These are phyloP conservation scores for Stercorarius parasiticus DNA, from an alignment of 2,113 vertebrate genomes.

Conservation along the genomic window DNA sequence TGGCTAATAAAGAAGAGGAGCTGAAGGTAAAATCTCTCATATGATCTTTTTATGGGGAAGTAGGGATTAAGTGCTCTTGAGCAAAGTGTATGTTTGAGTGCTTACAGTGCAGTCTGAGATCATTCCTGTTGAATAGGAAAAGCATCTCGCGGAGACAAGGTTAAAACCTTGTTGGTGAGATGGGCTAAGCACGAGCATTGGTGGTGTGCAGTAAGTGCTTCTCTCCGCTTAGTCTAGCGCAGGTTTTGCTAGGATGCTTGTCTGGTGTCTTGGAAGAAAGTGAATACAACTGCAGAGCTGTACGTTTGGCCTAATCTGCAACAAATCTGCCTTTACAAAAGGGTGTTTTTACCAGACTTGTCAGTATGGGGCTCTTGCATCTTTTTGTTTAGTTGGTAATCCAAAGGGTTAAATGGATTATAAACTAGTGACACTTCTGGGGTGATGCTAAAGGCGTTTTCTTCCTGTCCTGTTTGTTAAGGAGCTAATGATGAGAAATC, in stretches of 20 bases:
- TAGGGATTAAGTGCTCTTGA: neutral
- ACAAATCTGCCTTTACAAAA: neutral
- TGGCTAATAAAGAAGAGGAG: conserved; percentile 95
- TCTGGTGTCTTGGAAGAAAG: neutral
- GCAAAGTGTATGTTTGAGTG: neutral
- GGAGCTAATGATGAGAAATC: neutral
- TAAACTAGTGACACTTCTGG: neutral
- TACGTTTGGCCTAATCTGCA: neutral
- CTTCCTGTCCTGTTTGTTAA: neutral
- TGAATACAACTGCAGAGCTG: neutral
- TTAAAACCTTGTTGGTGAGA: neutral
- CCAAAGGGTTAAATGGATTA: neutral
- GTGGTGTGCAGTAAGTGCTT: neutral
- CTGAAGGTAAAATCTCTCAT: conserved; percentile 80
- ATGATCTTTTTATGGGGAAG: neutral
- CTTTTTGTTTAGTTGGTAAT: neutral
- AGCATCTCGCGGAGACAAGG: neutral
- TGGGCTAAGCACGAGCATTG: neutral
- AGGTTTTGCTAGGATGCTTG: neutral
- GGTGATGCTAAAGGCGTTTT: neutral
- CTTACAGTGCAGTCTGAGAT: neutral
- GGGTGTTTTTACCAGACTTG: neutral
- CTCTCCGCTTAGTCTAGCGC: neutral
- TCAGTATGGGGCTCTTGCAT: neutral
- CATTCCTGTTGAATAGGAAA: neutral